Evolutionary conservation across 1,140 invertebrate genomes (phyloP), one percentile per base, ranked within the genome.

Genomic region (Solenopsis invicta): DNA sequence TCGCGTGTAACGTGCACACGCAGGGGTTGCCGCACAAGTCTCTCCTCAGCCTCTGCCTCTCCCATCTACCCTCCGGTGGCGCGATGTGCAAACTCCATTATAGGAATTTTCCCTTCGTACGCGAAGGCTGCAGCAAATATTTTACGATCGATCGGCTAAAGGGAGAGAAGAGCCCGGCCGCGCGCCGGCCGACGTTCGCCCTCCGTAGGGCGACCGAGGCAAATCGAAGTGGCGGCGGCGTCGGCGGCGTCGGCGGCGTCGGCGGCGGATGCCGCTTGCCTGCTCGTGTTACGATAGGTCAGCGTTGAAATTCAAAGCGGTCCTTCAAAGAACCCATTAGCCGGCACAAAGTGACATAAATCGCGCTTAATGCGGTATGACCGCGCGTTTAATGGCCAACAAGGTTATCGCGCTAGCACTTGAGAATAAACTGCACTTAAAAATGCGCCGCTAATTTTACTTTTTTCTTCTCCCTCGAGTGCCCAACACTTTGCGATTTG

Each of bases 141-240:
- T 90, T 90, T 54, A 89, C 89, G 81, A 89, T 89, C 89, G 89
- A 90, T 89, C 89, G 80, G 61, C 77, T 56, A 88, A 74, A 84
- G 59, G 74, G 75, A 67, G 52, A 66, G 21, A 41, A 12, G 45
- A 29, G 21, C 16, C 4, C 34, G 29, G 29, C 29, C 29, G 29
- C 29, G 29, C 29, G 66, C 37, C 41, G 34, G 3, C 16, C n/a
- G 77, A 12, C 29, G 24, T 45, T 72, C 37, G 78, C 37, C 52
- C 80, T 72, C 52, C 69, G 62, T 74, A 88, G 75, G 80, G 86
- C 81, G 67, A 34, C 16, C 45, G 48, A 66, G 86, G 77, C 72
- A 89, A 90, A 74, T 89, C 71, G 50, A 48, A 34, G 75, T 2
- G 29, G 29, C 29, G 29, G 29, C 29, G 29, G n/a, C n/a, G n/a